phyloP scores from a whole-genome alignment of 2,113 vertebrate genomes.

The Morone saxatilis region DNA sequence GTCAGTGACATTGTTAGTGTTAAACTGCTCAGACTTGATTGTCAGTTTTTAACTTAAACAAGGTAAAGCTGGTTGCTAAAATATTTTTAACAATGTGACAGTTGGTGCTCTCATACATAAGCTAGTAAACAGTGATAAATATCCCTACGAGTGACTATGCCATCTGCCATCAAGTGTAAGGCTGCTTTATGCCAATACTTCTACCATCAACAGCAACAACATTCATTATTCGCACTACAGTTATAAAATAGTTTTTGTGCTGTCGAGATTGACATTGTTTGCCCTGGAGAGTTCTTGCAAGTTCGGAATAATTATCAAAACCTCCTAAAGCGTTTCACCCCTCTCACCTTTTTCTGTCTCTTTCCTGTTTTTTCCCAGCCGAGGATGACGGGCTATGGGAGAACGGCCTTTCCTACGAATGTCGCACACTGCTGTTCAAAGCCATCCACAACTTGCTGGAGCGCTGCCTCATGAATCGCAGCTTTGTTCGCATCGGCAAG shows the following conservation, averaged over 20 bases:
- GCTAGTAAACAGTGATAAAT: constrained; percentile 39
- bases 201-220: background rate
- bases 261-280: constrained; percentile 4
- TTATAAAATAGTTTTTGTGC: constrained; percentile 4
- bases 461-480: constrained; percentile 93
- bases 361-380: constrained; percentile 41
- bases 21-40: background rate
- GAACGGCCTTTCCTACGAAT: constrained; percentile 97
- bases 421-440: constrained; percentile 97
- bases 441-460: constrained; percentile 96
- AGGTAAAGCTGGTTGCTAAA: background rate
- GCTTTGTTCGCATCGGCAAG: constrained; percentile 93
- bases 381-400: constrained; percentile 97
- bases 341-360: background rate
- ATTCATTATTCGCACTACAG: background rate
- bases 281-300: background rate
- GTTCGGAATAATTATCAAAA: background rate
- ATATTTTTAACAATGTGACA: background rate
- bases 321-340: background rate
- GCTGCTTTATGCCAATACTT: background rate
- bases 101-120: constrained; percentile 27
- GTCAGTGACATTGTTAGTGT: background rate
- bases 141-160: constrained; percentile 12
- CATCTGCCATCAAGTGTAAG: constrained; percentile 21
- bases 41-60: background rate